These are phyloP conservation scores for Psettodes erumei DNA, from an alignment of 2,113 vertebrate genomes.

Conservation along the genomic window DNA sequence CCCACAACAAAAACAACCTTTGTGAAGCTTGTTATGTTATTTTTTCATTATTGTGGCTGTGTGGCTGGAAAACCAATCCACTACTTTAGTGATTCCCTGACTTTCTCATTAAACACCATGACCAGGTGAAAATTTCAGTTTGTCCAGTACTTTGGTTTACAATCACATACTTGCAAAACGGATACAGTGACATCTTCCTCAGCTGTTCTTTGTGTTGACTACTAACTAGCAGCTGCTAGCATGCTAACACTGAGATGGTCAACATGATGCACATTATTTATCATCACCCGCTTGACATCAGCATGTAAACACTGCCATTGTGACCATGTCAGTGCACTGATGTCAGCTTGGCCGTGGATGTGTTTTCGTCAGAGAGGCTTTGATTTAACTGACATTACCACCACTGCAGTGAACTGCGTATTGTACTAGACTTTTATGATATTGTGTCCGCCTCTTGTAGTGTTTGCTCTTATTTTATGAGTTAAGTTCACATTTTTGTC, in stretches of 20 bases:
- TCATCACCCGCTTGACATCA: too few species aligned
- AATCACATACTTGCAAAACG: not conserved
- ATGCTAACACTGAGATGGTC: too few species aligned
- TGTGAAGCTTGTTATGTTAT: not conserved
- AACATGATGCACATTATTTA: too few species aligned
- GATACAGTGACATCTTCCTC: not conserved
- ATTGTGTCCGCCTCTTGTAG: not conserved
- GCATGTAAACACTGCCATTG: too few species aligned
- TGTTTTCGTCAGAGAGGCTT: not conserved
- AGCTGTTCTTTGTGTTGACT: not conserved
- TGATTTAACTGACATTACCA: not conserved
- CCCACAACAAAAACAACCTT: not conserved
- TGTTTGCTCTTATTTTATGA: not conserved
- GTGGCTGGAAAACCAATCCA: not conserved
- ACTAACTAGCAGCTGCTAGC: not conserved
- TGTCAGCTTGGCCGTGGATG: too few species aligned
- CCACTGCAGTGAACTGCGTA: not conserved
- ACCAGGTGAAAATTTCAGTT: not conserved
- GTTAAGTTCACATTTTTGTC: not conserved
- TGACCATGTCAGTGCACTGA: not conserved
- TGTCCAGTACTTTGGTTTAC: too few species aligned
- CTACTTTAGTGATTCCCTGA: not conserved
- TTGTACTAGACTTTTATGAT: not conserved
- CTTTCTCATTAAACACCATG: not conserved
- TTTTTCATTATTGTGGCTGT: not conserved